These are phyloP conservation scores for Zaprionus obscuricornis DNA, from an alignment of 2,888 invertebrate genomes.

Conservation along the genomic window DNA sequence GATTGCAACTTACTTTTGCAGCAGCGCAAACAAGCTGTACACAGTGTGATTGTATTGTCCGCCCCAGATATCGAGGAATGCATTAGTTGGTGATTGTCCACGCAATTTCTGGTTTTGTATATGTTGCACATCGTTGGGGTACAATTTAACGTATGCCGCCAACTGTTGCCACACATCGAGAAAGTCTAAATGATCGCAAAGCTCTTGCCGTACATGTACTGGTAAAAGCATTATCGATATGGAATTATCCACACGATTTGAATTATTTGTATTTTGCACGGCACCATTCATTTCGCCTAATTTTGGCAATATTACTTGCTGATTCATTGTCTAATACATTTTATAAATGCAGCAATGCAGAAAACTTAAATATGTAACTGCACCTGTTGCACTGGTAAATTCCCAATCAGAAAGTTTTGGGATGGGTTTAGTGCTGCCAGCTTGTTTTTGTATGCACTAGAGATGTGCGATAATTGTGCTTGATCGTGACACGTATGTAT, in stretches of 20 bases:
- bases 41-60: constrained; percentile 92
- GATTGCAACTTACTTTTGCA: constrained; percentile 82
- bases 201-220: constrained; percentile 86
- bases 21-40: constrained; percentile 89
- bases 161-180: constrained; percentile 92
- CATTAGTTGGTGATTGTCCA: constrained; percentile 88
- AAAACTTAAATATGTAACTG: constrained; percentile 12
- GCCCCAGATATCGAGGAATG: constrained; percentile 91
- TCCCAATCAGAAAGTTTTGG: constrained; percentile 1
- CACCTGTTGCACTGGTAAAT: constrained; percentile 31
- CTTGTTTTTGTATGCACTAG: too few relatives aligned
- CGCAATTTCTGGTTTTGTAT: constrained; percentile 84
- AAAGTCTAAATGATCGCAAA: constrained; percentile 91
- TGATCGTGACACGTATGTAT: too few relatives aligned
- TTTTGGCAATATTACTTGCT: constrained; percentile 5
- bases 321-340: too few relatives aligned
- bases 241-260: constrained; percentile 33
- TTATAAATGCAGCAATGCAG: constrained; percentile 30
- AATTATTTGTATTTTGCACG: background rate
- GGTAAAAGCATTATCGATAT: constrained; percentile 85
- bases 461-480: too few relatives aligned
- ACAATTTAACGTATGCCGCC: constrained; percentile 88
- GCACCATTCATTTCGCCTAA: background rate
- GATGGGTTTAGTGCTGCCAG: constrained; percentile 23
- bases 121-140: constrained; percentile 83